Conservation (phyloP, 1,140 invertebrate genomes). For the Centruroides sculpturatus region DNA sequence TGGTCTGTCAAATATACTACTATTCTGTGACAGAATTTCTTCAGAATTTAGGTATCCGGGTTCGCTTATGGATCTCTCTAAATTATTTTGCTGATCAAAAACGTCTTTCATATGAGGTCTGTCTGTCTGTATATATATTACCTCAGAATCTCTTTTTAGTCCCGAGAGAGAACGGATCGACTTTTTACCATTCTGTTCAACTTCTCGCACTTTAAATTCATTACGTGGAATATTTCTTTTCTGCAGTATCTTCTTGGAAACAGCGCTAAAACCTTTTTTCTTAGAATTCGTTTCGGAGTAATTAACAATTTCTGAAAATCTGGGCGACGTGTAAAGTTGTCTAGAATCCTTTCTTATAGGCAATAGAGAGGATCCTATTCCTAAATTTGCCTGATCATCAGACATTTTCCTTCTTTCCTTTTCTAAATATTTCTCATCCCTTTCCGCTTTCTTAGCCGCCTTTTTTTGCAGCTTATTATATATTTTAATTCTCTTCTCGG, state of each 20-base stretch:
- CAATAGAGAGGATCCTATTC: background rate
- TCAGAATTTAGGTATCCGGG: conserved; percentile 21
- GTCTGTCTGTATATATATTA: conserved; percentile 54
- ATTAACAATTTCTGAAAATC: conserved; percentile 21
- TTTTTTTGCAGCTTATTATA: conserved; percentile 73
- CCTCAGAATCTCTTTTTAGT: conserved; percentile 62
- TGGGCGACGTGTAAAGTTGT: conserved; percentile 9
- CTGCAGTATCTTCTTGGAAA: background rate
- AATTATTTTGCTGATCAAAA: conserved; percentile 11
- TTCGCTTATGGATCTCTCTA: conserved; percentile 48
- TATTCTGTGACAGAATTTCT: conserved; percentile 15
- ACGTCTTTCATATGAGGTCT: conserved; percentile 17
- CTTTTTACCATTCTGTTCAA: conserved; percentile 56
- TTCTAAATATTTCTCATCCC: conserved; percentile 51
- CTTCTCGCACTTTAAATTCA: conserved; percentile 39
- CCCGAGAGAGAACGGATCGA: conserved; percentile 65
- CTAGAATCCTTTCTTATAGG: conserved; percentile 8
- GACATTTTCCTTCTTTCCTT: conserved; percentile 29
- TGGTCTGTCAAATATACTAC: conserved; percentile 66
- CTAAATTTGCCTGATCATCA: background rate
- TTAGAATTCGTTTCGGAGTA: background rate
- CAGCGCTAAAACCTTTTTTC: background rate
- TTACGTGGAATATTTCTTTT: too few species aligned
- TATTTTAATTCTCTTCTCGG: conserved; percentile 67
- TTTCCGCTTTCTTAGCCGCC: conserved; percentile 53